A percentile compares a stretch with the other conserved stretches of the same genome.
phyloP scores from a whole-genome alignment of 1,140 invertebrate species.

The Polypedilum vanderplanki region DNA sequence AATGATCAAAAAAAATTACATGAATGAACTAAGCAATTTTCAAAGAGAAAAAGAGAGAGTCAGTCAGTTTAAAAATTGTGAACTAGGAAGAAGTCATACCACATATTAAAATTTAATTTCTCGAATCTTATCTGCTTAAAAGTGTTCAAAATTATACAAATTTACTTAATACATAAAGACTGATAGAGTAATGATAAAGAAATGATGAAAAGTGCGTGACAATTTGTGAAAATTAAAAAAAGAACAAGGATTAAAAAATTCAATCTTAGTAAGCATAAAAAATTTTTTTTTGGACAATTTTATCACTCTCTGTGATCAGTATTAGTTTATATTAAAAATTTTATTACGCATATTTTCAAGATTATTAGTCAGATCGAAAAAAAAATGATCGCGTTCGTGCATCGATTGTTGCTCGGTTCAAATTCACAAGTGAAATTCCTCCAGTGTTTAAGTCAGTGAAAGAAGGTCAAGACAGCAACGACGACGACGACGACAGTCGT shows the following conservation, averaged over 20 bases:
- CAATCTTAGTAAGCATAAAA: neutral
- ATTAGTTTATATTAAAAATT: neutral
- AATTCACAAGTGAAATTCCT: slow-evolving; percentile 4
- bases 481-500: too few species aligned
- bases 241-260: neutral
- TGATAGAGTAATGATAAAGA: neutral
- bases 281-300: too few species aligned
- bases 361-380: neutral
- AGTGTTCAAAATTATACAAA: slow-evolving; percentile 1
- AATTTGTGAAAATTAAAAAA: neutral
- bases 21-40: too few species aligned
- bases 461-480: neutral
- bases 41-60: too few species aligned
- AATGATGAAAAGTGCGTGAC: neutral
- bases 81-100: neutral
- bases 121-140: neutral
- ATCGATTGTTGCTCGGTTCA: neutral
- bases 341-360: neutral
- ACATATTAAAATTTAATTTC: neutral
- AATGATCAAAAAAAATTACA: too few species aligned
- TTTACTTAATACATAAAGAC: neutral
- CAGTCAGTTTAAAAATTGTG: neutral
- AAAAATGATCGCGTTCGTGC: neutral
- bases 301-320: too few species aligned
- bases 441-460: neutral